Percentiles rank a stretch among this genome's conserved stretches.
Conservation (phyloP, 2,888 invertebrate genomes). For the Morpho helenor region DNA sequence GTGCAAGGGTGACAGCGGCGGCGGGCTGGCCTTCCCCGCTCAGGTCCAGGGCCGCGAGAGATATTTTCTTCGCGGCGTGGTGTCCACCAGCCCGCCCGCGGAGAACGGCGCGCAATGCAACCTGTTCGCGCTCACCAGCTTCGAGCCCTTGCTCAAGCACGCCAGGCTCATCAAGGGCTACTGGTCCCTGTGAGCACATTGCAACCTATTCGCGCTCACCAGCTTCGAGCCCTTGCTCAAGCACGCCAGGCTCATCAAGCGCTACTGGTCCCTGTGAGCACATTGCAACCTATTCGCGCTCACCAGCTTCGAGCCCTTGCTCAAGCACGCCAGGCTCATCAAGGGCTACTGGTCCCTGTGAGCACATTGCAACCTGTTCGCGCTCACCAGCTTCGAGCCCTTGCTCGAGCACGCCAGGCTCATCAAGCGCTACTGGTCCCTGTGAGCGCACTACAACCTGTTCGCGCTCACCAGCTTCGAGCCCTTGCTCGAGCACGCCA, state of each 20-base stretch:
- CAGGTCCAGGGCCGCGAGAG: slow-evolving; percentile 11
- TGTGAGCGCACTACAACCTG: slow-evolving; percentile 12
- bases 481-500: slow-evolving; percentile 1
- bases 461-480: slow-evolving; percentile 36
- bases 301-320: slow-evolving; percentile 34
- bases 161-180: slow-evolving; percentile 1
- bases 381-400: background rate
- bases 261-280: background rate
- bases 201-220: background rate
- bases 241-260: no score
- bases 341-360: background rate
- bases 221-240: background rate
- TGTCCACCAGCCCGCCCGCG: slow-evolving; percentile 28
- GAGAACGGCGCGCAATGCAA: slow-evolving; percentile 8
- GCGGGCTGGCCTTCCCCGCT: slow-evolving; percentile 35
- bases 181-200: background rate
- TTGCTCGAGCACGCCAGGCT: no score
- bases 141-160: slow-evolving; percentile 28
- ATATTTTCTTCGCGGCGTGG: slow-evolving; percentile 43
- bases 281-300: slow-evolving; percentile 22
- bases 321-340: slow-evolving; percentile 3
- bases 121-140: slow-evolving; percentile 30
- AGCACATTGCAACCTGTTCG: background rate
- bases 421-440: no score
- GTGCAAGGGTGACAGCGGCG: slow-evolving; percentile 46